phyloP scores from a whole-genome alignment of 2,113 vertebrate genomes.

The Rostratula benghalensis region DNA sequence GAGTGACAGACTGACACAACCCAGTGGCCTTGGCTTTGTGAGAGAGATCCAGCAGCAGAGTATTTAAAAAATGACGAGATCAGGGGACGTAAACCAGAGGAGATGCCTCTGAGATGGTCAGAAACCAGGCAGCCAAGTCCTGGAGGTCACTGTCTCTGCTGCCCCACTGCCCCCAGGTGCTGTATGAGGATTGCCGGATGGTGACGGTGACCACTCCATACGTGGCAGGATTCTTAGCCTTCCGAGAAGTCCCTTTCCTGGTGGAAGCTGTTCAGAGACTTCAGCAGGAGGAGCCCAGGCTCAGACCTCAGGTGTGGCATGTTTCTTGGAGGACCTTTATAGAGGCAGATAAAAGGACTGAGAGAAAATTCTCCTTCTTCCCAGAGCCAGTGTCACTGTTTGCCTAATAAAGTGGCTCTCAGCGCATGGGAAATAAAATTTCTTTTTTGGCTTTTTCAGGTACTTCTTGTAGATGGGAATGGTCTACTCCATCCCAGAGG shows the following conservation, averaged over 20 bases:
- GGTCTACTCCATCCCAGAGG: conserved; percentile 93
- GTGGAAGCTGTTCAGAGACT: conserved; percentile 83
- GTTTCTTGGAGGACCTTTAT: neutral
- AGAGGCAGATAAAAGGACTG: neutral
- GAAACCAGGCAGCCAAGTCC: neutral
- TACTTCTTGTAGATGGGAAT: conserved; percentile 93
- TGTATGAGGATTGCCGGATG: conserved; percentile 88
- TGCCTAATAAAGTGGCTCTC: neutral
- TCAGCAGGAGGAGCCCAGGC: conserved; percentile 63
- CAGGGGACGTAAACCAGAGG: neutral
- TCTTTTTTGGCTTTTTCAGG: conserved; percentile 71
- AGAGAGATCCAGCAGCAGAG: neutral
- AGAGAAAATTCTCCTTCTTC: neutral
- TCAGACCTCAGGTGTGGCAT: conserved; percentile 84
- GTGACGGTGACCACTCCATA: conserved; percentile 85
- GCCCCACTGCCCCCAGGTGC: conserved; percentile 72
- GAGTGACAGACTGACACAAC: neutral
- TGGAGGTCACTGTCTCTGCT: neutral
- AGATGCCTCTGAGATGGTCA: neutral
- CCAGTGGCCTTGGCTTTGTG: neutral
- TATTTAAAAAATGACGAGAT: neutral
- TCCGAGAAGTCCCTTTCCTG: conserved; percentile 87
- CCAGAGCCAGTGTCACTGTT: accelerated
- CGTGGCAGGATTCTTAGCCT: conserved; percentile 89
- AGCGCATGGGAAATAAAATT: neutral